Evolutionary conservation across 2,113 vertebrate species (phyloP).

Genomic region (Lota lota): DNA sequence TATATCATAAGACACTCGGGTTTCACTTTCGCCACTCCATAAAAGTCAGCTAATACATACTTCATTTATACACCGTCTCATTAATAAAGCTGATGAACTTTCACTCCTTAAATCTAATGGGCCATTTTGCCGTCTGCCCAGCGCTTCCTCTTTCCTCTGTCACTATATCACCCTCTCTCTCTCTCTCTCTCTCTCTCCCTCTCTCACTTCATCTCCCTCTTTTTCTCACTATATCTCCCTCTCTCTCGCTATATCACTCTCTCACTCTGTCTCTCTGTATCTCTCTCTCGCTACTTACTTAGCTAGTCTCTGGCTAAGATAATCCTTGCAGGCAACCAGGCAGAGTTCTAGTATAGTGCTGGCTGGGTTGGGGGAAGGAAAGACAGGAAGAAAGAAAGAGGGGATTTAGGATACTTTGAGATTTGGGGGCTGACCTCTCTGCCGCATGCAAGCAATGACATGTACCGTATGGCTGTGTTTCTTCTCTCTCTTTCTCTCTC

Average conservation of each 20-base stretch:
- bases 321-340: slow-evolving; percentile 43
- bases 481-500: slow-evolving; percentile 18
- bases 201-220: slow-evolving; percentile 30
- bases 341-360: slow-evolving; percentile 36
- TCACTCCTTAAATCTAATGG: slow-evolving; percentile 72
- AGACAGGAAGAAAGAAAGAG: slow-evolving; percentile 39
- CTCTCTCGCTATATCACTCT: too few relatives aligned
- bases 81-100: slow-evolving; percentile 76
- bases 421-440: slow-evolving; percentile 47
- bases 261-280: too few relatives aligned
- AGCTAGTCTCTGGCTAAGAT: slow-evolving; percentile 35
- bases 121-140: slow-evolving; percentile 55
- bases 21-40: slow-evolving; percentile 70
- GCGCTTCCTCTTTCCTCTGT: slow-evolving; percentile 9
- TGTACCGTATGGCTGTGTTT: slow-evolving; percentile 30
- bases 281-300: neutral
- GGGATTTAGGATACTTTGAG: slow-evolving; percentile 57
- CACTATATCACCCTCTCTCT: slow-evolving; percentile 29
- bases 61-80: slow-evolving; percentile 72
- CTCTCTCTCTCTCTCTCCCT: slow-evolving; percentile 19
- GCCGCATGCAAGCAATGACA: slow-evolving; percentile 55
- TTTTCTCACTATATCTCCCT: too few relatives aligned
- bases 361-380: slow-evolving; percentile 28
- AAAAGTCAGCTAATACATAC: slow-evolving; percentile 75
- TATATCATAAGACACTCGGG: slow-evolving; percentile 69